A percentile compares a stretch with the other conserved stretches of the same genome.
phyloP scores from a whole-genome alignment of 1,140 invertebrate genomes.

The Ruditapes philippinarum region DNA sequence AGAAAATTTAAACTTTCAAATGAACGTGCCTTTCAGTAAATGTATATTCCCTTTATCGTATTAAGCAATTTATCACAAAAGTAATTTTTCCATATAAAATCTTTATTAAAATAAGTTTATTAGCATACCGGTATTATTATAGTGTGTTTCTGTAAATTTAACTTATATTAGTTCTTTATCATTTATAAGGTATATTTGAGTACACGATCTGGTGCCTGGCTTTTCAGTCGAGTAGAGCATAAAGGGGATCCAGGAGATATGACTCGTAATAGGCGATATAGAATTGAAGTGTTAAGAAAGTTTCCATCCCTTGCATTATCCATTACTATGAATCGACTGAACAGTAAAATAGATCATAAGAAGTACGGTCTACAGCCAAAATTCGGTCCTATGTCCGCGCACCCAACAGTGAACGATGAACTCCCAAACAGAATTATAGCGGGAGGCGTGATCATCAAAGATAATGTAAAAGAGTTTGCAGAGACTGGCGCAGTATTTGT shows the following conservation, averaged over 20 bases:
- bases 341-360: constrained; percentile 87
- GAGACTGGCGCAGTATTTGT: constrained; percentile 83
- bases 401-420: constrained; percentile 88
- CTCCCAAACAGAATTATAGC: constrained; percentile 87
- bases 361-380: constrained; percentile 82
- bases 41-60: too few species aligned
- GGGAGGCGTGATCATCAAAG: constrained; percentile 85
- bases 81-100: too few species aligned
- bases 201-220: constrained; percentile 87
- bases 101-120: too few species aligned
- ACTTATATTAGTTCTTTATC: too few species aligned
- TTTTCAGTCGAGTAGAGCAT: constrained; percentile 85
- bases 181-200: constrained; percentile 88
- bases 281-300: neutral
- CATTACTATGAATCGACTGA: constrained; percentile 50
- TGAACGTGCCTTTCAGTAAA: too few species aligned
- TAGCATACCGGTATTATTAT: too few species aligned
- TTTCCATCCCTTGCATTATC: neutral
- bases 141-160: too few species aligned
- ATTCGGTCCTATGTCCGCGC: constrained; percentile 86
- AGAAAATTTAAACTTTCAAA: too few species aligned
- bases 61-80: too few species aligned
- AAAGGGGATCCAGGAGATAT: constrained; percentile 78
- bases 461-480: constrained; percentile 80
- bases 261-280: neutral